Percentiles rank a stretch among this genome's conserved stretches.
Evolutionary conservation across 2,888 invertebrate species (phyloP).

Genomic region (Volucella inflata): DNA sequence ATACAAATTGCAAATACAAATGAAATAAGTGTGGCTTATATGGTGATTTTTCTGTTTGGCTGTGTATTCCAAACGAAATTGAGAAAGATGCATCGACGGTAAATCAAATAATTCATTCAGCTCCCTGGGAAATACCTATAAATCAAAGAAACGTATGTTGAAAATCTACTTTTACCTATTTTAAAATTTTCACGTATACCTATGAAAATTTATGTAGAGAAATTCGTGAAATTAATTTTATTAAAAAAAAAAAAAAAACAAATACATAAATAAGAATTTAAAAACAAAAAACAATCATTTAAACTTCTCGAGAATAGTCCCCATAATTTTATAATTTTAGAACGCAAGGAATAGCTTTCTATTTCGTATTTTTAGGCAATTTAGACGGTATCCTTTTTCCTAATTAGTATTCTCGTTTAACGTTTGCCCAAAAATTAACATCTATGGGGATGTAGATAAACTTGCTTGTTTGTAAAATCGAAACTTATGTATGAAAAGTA

Average conservation of each 20-base stretch:
- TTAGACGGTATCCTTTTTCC: too few species aligned
- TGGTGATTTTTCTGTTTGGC: neutral
- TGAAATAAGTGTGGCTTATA: too few species aligned
- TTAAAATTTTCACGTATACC: constrained; percentile 29
- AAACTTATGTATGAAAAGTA: too few species aligned
- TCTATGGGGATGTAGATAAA: too few species aligned
- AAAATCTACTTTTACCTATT: neutral
- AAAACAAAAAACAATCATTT: neutral
- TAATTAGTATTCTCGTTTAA: too few species aligned
- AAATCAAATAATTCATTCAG: neutral
- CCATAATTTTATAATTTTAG: too few species aligned
- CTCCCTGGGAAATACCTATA: neutral
- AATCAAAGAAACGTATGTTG: constrained; percentile 8
- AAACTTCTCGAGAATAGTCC: too few species aligned
- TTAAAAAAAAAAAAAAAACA: neutral
- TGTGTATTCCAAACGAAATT: neutral
- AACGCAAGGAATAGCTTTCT: too few species aligned
- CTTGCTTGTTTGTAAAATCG: too few species aligned
- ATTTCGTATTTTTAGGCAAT: too few species aligned
- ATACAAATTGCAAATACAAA: neutral
- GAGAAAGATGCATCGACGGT: neutral
- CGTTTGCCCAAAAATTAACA: too few species aligned
- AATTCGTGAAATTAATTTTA: constrained; percentile 28
- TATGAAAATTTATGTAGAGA: constrained; percentile 37
- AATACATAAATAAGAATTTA: neutral